Conservation (phyloP, 2,113 vertebrate species). For the Odobenus rosmarus region DNA sequence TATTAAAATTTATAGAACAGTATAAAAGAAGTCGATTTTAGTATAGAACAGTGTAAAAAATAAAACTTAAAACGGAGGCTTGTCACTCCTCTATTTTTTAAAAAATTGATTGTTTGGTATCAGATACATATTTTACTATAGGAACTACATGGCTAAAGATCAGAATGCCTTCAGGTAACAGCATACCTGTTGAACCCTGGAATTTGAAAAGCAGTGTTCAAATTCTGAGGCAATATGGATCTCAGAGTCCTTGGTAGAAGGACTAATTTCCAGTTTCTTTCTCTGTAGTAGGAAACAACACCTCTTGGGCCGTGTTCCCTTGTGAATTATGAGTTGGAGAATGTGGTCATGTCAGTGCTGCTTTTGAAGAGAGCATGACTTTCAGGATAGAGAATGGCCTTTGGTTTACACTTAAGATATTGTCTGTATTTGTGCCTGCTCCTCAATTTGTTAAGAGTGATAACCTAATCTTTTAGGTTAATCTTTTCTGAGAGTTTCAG, state of each 20-base stretch:
- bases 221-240: not conserved
- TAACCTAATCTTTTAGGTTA: not conserved
- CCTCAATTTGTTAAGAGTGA: not conserved
- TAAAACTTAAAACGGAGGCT: not conserved
- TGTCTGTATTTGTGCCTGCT: not conserved
- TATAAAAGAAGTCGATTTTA: not conserved
- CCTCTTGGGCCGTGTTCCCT: not conserved
- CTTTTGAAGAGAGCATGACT: not conserved
- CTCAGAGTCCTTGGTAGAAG: no score
- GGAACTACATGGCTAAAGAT: not conserved
- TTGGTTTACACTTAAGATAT: not conserved
- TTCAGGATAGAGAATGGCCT: not conserved
- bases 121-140: not conserved
- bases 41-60: not conserved
- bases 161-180: not conserved
- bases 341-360: not conserved
- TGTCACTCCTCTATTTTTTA: not conserved
- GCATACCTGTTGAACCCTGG: no score
- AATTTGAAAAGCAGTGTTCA: no score
- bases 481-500: not conserved
- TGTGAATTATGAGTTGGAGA: not conserved
- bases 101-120: not conserved
- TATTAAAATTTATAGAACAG: not conserved
- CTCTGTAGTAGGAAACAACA: not conserved
- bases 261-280: not conserved